Base-by-base conservation (phyloP, 1,140 invertebrate species). In the Drosophila kikkawai region DNA sequence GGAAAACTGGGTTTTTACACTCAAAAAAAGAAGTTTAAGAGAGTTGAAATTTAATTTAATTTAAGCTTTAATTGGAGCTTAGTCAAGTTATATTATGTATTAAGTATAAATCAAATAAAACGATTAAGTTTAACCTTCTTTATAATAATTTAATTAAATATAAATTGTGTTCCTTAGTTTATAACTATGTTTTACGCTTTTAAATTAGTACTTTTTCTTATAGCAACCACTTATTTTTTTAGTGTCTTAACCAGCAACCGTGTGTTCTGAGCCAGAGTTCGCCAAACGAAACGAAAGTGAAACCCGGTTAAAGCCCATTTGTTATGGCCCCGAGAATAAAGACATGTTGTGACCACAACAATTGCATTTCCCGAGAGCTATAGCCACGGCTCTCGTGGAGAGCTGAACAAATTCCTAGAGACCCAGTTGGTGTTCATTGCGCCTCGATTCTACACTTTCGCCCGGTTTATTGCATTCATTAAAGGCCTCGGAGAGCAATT, bases 231-330 rank as follows among this genome's bases (percentile, higher is more conserved):
- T 53, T 13, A 13, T 63, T 75, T 59, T 58, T 42, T 17, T 59
- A 22, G 29, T 42, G 17, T 45, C 32, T 44, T 51, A 0, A 36
- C 32, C 34, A 69, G 71, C 50, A 47, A 39, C 37, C 17, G 48
- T 37, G 32, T 42, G 58, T 85, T 85, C 83, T 79, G 26, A 71
- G 48, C 64, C 64, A 36, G 9, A 47, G 26, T 26, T 56, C 36
- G 66, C 51, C 61, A 44, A 44, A 44, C 34, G 48, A 51, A 76
- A 84, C 67, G 81, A 87, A 87, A 87, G 83, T 87, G 76, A 86
- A 86, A 87, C 76, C 57, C 55, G 64, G 41, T 68, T 11, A 39
- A 67, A 74, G 60, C 59, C n/a, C 63, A 63, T 86, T 86, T 51
- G 64, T 19, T 68, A 79, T 73, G 83, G 70, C 45, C 42, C 44